Conservation (phyloP, 2,888 invertebrate genomes). For the Mesochorus sp. region DNA sequence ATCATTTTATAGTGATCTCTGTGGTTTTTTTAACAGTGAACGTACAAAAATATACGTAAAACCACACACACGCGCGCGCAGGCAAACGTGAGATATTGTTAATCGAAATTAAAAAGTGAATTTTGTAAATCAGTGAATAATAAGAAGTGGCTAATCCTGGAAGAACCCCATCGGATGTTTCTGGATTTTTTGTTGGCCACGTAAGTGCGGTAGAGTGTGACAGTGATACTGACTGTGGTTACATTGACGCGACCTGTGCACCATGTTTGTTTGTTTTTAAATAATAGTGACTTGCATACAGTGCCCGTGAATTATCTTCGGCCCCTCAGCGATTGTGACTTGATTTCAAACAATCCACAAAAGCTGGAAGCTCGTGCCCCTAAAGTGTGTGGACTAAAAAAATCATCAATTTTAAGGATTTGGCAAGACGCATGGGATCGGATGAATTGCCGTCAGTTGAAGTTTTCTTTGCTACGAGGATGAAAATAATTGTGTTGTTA, state of each 20-base stretch:
- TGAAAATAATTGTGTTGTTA: too few species aligned
- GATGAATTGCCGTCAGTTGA: too few species aligned
- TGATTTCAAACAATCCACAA: too few species aligned
- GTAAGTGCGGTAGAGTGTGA: constrained; percentile 34
- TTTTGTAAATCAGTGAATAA: constrained; percentile 16
- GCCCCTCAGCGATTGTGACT: too few species aligned
- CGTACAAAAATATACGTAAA: too few species aligned
- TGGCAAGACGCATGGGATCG: too few species aligned
- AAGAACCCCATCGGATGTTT: neutral
- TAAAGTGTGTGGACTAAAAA: too few species aligned
- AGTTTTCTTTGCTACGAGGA: too few species aligned
- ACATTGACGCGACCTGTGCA: neutral
- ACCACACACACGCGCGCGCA: neutral
- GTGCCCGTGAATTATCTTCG: constrained; percentile 16
- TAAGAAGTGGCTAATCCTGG: neutral
- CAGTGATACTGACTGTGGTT: constrained; percentile 45
- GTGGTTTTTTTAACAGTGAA: neutral
- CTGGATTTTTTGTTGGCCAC: neutral
- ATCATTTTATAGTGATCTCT: neutral
- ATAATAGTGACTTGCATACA: constrained; percentile 4
- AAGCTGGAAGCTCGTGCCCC: too few species aligned
- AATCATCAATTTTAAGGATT: too few species aligned
- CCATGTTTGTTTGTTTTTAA: neutral
- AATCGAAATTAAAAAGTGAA: constrained; percentile 31
- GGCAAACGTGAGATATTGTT: neutral